Evolutionary conservation across 2,888 invertebrate genomes (phyloP), one percentile per base, ranked within the genome.

Genomic region (Imbricaverruca yamaguchii): DNA sequence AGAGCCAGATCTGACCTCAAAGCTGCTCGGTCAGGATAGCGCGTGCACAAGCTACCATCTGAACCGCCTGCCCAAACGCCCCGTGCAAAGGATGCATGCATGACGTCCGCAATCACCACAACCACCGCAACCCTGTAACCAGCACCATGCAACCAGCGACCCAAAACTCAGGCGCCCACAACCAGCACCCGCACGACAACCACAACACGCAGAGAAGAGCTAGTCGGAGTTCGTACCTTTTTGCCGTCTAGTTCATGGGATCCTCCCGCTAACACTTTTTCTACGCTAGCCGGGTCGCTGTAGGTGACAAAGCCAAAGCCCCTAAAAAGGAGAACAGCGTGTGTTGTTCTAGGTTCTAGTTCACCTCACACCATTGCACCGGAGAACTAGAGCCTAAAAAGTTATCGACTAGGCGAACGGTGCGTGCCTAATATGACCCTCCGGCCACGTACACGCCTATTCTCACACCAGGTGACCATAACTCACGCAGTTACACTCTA

Each of bases 241-340:
- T 98, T 98, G 88, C 97, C 97, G 90, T 99, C 98, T 91, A 99
- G 92, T 91, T 98, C 97, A 90, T 99, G 99, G 89, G 95, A 95
- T 90, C 95, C 94, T 91, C 96, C 95, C 89, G 95, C 94, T 91
- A 99, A 93, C 89, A 99, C 98, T 92, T 98, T 97, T 91, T 98
- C 98, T 91, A 98, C 97, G 91, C 96, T 94, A 90, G 94, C 92
- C 87, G 98, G 94, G 90, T 98, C 98, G 89, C 94, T 94, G 91
- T 98, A 99, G 89, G 98, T 99, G 91, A 99, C 97, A 92, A 99
- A 99, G 88, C 99, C 99, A 89, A 99, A 99, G 88, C 98, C 98
- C 92, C 97, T 97, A 74, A 74, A 74, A 74, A 74, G 74, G 55
- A 74, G 74, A 74, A 53, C 18, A 74, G 74, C 74, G 18, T 10